phyloP scores from a whole-genome alignment of 2,888 invertebrate genomes.

The Cephalotes varians region DNA sequence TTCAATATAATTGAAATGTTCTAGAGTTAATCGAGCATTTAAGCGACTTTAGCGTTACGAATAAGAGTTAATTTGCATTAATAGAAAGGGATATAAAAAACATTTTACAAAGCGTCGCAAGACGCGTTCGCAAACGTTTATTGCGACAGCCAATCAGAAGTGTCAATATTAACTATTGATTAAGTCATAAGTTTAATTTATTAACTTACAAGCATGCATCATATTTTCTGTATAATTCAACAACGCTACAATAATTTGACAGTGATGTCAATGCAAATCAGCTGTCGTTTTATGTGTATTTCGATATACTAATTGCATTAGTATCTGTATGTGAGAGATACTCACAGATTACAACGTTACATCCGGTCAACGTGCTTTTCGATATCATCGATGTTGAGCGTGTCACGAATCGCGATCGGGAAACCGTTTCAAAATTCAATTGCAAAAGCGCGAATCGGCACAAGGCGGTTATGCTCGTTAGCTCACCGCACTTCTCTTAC shows the following conservation, averaged over 20 bases:
- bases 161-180: no score
- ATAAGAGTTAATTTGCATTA: no score
- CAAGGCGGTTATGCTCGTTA: slow-evolving; percentile 80
- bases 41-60: no score
- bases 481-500: slow-evolving; percentile 45
- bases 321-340: slow-evolving; percentile 45
- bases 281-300: background rate
- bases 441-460: slow-evolving; percentile 78
- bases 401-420: slow-evolving; percentile 78
- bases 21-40: no score
- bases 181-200: background rate
- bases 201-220: background rate
- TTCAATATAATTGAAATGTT: no score
- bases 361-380: slow-evolving; percentile 62
- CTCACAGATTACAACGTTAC: slow-evolving; percentile 61
- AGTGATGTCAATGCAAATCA: background rate
- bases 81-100: no score
- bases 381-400: slow-evolving; percentile 51
- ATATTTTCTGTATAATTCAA: background rate
- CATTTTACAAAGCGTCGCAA: no score
- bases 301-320: slow-evolving; percentile 48
- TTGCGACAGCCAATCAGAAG: no score
- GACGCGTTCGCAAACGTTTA: no score
- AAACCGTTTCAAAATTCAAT: slow-evolving; percentile 76
- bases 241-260: background rate